phyloP scores from a whole-genome alignment of 2,797 vertebrate species.

The Sitta carolinensis region DNA sequence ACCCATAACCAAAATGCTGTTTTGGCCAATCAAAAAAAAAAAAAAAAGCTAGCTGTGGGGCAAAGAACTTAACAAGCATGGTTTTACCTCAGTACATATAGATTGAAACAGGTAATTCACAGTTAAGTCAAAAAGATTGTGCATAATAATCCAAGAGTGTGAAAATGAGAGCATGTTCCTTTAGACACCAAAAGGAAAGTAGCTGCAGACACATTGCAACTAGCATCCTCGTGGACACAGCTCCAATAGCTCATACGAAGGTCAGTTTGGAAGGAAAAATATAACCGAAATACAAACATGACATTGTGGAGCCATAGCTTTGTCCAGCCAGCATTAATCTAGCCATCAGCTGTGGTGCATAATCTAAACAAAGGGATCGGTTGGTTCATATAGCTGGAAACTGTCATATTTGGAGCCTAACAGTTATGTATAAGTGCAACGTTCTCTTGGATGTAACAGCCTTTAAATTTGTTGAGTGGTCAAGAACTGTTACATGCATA shows the following conservation, averaged over 20 bases:
- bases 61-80: neutral
- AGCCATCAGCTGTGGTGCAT: constrained; percentile 89
- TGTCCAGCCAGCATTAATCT: constrained; percentile 92
- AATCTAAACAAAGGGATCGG: constrained; percentile 94
- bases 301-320: constrained; percentile 82
- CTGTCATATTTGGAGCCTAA: constrained; percentile 84
- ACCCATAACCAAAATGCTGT: neutral
- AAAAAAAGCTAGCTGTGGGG: neutral
- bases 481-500: neutral
- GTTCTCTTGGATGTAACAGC: constrained; percentile 19
- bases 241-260: constrained; percentile 82
- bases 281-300: constrained; percentile 92
- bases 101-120: neutral
- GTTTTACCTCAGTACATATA: neutral
- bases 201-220: constrained; percentile 49
- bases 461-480: constrained; percentile 22
- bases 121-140: neutral
- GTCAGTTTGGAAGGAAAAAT: constrained; percentile 87
- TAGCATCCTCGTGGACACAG: constrained; percentile 79
- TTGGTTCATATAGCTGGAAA: constrained; percentile 90
- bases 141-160: neutral
- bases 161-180: constrained; percentile 10
- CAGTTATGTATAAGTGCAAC: constrained; percentile 45
- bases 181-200: constrained; percentile 24
- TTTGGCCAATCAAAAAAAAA: neutral